A percentile compares a stretch with the other conserved stretches of the same genome.
Evolutionary conservation across 2,113 vertebrate species (phyloP).

Genomic region (Phalacrocorax brasilianus): DNA sequence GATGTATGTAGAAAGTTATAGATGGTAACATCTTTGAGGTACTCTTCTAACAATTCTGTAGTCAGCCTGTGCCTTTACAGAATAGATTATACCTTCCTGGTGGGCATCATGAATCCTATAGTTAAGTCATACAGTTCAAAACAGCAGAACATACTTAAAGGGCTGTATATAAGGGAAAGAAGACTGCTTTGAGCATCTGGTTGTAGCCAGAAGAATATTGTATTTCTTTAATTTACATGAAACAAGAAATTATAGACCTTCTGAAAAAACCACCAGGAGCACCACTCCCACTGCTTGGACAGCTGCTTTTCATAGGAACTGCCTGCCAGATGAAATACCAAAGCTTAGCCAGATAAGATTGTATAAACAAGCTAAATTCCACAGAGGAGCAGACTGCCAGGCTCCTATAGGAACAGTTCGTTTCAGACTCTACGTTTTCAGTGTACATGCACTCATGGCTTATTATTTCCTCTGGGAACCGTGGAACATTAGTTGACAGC

Average conservation of each 20-base stretch:
- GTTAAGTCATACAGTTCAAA: neutral
- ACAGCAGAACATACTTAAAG: neutral
- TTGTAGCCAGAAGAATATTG: conserved; percentile 5
- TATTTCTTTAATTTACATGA: conserved; percentile 54
- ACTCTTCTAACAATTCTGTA: neutral
- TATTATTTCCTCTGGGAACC: conserved; percentile 71
- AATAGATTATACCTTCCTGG: neutral
- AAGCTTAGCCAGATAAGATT: conserved; percentile 73
- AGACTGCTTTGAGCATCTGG: conserved; percentile 18
- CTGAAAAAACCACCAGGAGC: conserved; percentile 61
- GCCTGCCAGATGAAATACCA: conserved; percentile 75
- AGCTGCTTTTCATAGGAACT: conserved; percentile 73
- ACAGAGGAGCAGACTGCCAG: conserved; percentile 66
- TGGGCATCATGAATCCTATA: neutral
- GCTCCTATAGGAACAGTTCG: conserved; percentile 61
- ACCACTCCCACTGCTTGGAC: conserved; percentile 70
- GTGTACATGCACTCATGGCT: conserved; percentile 53
- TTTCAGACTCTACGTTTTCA: conserved; percentile 48
- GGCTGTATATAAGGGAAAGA: conserved; percentile 1
- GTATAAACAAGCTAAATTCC: conserved; percentile 75
- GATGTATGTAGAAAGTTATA: neutral
- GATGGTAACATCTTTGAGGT: neutral
- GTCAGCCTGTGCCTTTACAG: neutral
- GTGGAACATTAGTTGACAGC: conserved; percentile 67
- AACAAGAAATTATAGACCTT: conserved; percentile 61